These are phyloP conservation scores for Brachyptera putata DNA, from an alignment of 2,888 invertebrate genomes.

Conservation along the genomic window DNA sequence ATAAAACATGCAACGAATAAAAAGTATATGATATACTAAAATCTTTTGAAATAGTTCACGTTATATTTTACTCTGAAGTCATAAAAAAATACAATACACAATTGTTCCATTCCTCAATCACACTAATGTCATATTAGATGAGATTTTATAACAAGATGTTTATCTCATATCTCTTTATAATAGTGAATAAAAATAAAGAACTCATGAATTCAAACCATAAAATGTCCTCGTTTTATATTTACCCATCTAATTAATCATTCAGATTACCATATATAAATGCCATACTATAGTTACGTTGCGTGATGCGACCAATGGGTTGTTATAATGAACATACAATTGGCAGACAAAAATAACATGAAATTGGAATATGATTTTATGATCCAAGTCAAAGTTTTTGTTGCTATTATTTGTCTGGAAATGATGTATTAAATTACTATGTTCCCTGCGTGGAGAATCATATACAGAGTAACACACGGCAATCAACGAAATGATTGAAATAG, in stretches of 20 bases:
- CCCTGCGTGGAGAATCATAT: not conserved
- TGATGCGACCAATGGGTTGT: not conserved
- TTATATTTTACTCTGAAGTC: too few relatives aligned
- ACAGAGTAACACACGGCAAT: not conserved
- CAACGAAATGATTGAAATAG: not conserved
- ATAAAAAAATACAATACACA: too few relatives aligned
- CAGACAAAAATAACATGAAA: constrained; percentile 3
- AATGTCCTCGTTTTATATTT: not conserved
- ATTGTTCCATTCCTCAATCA: too few relatives aligned
- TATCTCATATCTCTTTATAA: not conserved
- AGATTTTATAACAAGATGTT: not conserved
- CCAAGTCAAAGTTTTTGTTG: not conserved
- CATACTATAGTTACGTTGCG: not conserved
- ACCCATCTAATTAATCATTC: constrained; percentile 16
- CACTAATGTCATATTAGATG: not conserved
- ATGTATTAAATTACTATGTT: not conserved
- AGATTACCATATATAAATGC: not conserved
- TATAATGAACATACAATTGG: not conserved
- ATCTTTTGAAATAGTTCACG: too few relatives aligned
- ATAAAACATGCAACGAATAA: too few relatives aligned
- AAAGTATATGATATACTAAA: too few relatives aligned
- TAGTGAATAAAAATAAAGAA: too few relatives aligned
- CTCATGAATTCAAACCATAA: too few relatives aligned
- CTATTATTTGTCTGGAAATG: not conserved
- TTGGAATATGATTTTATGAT: constrained; percentile 7